Percentiles rank a stretch among this genome's conserved stretches.
phyloP scores from a whole-genome alignment of 2,113 vertebrate species.

The Bubalus kerabau region DNA sequence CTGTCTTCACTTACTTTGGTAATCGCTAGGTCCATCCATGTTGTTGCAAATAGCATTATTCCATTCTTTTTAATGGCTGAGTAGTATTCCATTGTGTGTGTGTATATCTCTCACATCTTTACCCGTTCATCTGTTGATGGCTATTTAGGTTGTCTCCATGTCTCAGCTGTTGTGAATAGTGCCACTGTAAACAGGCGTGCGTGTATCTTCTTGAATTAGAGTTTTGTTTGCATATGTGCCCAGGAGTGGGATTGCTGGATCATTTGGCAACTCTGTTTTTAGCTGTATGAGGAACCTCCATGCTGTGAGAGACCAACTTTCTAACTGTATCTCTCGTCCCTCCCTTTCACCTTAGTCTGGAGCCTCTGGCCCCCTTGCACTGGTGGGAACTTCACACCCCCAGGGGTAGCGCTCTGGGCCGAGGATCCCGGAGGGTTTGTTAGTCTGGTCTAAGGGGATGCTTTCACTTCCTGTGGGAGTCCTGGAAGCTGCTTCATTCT shows the following conservation, averaged over 20 bases:
- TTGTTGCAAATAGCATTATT: neutral
- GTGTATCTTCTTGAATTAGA: neutral
- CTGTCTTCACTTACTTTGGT: neutral
- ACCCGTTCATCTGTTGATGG: neutral
- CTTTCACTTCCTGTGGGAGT: neutral
- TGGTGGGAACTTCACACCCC: neutral
- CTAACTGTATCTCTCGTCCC: neutral
- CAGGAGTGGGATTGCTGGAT: neutral
- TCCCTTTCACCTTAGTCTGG: neutral
- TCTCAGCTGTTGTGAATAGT: neutral
- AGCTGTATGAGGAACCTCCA: neutral
- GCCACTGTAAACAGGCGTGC: neutral
- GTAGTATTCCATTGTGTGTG: neutral
- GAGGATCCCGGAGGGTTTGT: neutral
- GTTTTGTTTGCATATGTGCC: neutral
- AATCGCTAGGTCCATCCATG: neutral
- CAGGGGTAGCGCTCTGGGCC: fast-evolving
- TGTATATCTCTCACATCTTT: neutral
- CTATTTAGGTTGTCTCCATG: neutral
- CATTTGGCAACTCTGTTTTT: neutral
- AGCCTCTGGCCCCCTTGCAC: neutral
- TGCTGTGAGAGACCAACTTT: neutral
- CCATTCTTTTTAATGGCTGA: neutral
- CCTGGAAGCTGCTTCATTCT: neutral
- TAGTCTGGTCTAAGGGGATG: neutral